Evolutionary conservation across 2,113 vertebrate genomes (phyloP), one percentile per base, ranked within the genome.

Genomic region (Malaclemys terrapin): DNA sequence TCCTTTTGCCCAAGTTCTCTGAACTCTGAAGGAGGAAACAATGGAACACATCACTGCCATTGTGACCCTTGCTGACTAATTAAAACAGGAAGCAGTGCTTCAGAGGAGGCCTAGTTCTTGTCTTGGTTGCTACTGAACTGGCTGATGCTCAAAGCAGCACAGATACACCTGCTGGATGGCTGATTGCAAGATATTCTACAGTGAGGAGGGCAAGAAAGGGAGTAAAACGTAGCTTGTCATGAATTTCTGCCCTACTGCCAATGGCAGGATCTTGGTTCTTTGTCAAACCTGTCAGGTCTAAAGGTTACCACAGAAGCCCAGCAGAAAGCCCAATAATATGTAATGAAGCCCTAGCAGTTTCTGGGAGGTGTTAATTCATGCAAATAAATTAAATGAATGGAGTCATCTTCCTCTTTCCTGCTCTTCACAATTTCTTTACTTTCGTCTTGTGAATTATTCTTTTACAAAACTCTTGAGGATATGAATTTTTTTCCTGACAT

Each of bases 401-500:
- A 90, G 42, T 2, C 72, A 50, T 19, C 29, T 85, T 90, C 89
- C 59, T 89, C 20, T 89, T 91, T 57, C 10, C 24, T 72, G 49
- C 52, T 54, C 13, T 56, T 54, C 35, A 17, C 81, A 87, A 16
- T 12, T n/a, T 62, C 5, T 79, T 54, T n/a, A 42, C 10, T 76
- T 50, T 82, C 84, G 88, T 45, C 79, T 72, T 38, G 22, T 72
- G 59, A 95, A 83, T 57, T 78, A 1, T 69, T n/a, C 24, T 53
- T 42, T 93, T 84, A 42, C 8, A 89, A 94, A 85, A 52, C 94
- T 50, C 47, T n/a, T 29, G 49, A 82, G 89, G 90, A 65, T 85
- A 88, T 35, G 80, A 88, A 65, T 72, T 29, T 53, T 88, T 47
- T 12, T 9, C 13, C 13, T 25, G 72, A 45, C 11, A 16, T 78